A percentile compares a stretch with the other conserved stretches of the same genome.
Evolutionary conservation across 1,140 invertebrate species (phyloP).

Genomic region (Drosophila bipectinata): DNA sequence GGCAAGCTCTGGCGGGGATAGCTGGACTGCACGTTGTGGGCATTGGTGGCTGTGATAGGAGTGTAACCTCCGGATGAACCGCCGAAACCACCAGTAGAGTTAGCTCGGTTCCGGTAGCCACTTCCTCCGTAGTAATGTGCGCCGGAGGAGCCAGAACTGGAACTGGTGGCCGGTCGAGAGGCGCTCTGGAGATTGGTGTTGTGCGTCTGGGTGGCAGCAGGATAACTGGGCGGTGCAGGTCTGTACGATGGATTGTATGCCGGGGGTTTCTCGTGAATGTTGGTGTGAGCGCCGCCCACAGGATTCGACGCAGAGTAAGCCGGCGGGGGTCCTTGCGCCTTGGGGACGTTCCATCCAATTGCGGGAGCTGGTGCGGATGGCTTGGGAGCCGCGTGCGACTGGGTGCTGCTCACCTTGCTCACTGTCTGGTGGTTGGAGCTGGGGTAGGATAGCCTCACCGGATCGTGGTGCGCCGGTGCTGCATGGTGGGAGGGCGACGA

Average conservation of each 20-base stretch:
- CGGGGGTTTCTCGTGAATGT: conserved; percentile 72
- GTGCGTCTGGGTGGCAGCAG: conserved; percentile 53
- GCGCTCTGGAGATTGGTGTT: conserved; percentile 35
- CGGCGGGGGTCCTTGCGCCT: conserved; percentile 71
- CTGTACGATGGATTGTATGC: conserved; percentile 71
- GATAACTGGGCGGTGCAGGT: conserved; percentile 55
- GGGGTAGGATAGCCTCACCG: conserved; percentile 61
- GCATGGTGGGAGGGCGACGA: conserved; percentile 16
- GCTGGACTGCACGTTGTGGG: conserved; percentile 68
- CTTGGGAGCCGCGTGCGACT: conserved; percentile 19
- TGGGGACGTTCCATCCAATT: conserved; percentile 78
- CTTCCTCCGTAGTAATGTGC: conserved; percentile 37
- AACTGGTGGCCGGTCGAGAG: conserved; percentile 20
- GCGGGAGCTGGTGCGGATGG: conserved; percentile 33
- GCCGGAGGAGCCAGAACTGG: conserved; percentile 7
- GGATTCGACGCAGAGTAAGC: conserved; percentile 69
- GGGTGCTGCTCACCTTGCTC: conserved; percentile 14
- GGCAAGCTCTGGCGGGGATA: conserved; percentile 70
- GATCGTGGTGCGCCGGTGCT: conserved; percentile 41
- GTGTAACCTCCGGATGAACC: conserved; percentile 48
- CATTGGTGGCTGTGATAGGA: conserved; percentile 66
- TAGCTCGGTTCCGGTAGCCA: conserved; percentile 57
- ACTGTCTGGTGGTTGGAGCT: conserved; percentile 29
- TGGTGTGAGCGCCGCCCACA: conserved; percentile 67
- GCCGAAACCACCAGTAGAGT: conserved; percentile 60